Percentiles rank a stretch among this genome's conserved stretches.
phyloP scores from a whole-genome alignment of 2,113 vertebrate genomes.

The Tyto alba region DNA sequence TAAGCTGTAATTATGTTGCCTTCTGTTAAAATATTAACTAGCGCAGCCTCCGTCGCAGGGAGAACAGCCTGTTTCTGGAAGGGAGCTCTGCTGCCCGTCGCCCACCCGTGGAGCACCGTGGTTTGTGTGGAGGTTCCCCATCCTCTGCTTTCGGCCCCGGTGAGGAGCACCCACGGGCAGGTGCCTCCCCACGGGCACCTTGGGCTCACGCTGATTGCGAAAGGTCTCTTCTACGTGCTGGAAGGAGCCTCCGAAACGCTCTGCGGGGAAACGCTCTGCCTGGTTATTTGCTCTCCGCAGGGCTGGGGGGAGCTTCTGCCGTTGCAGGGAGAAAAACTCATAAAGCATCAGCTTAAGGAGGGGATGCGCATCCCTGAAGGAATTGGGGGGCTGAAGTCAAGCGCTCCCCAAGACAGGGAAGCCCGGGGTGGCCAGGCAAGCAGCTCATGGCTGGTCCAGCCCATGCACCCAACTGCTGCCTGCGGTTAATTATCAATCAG shows the following conservation, averaged over 20 bases:
- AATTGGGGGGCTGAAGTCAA: neutral
- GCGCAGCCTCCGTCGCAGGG: accelerated
- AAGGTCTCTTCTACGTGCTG: accelerated
- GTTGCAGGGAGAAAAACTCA: neutral
- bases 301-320: neutral
- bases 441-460: neutral
- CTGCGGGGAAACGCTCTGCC: accelerated
- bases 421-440: neutral
- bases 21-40: neutral
- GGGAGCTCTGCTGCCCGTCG: neutral
- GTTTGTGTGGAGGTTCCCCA: neutral
- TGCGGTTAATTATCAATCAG: neutral
- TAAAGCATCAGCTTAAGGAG: neutral
- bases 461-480: neutral
- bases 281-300: neutral
- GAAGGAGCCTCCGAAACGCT: accelerated
- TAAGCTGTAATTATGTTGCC: neutral
- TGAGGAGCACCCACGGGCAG: neutral
- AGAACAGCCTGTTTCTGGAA: neutral
- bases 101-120: accelerated
- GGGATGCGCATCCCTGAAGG: accelerated
- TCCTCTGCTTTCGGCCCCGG: neutral
- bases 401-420: too few species aligned
- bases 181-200: accelerated
- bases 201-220: accelerated